Base-by-base conservation (phyloP, 2,888 invertebrate genomes). In the Ichneumoninae sp. region DNA sequence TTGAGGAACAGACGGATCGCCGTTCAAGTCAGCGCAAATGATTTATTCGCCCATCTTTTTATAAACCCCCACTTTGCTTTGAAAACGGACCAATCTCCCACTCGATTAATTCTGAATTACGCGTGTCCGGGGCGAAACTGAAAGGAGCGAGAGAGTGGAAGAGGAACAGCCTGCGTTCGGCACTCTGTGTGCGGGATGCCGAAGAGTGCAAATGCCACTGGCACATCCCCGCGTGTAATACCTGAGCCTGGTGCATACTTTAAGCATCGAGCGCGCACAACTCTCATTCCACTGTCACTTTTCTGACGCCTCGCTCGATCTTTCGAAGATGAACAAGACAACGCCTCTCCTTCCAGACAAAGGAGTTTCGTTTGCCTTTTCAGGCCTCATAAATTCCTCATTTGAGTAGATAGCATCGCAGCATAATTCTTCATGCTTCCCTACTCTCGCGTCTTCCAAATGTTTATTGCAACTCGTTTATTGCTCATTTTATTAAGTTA, bases 131-230 rank as follows among this genome's bases (percentile, higher is more conserved):
- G 22, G 19, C 10, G 10, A 33, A n/a, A 8, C 70, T 68, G 44
- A 47, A 47, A 47, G 22, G 57, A 22, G 57, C 8, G 1, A 26
- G 47, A 3, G 26, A 19, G 70, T 7, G 4, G n/a, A 50, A 52
- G 50, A 68, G 66, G 44, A 72, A 52, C 47, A 78, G 72, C 57
- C 57, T 40, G 74, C 26, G 70, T 66, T 75, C 65, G 70, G 52
- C 66, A 70, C 60, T 76, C 57, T 57, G 26, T 26, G 57, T 57
- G 57, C 57, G 22, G 72, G 75, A 81, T 77, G 44, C 80, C 78
- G 72, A 80, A 77, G 76, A 82, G 81, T 68, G 83, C 85, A 86
- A 86, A 86, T 86, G 86, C 86, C 86, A 86, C 83, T 85, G 82
- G 86, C 72, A 83, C 86, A 86, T 86, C 86, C 83, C 74, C 72